These are phyloP conservation scores for Psilopsiagon aurifrons DNA, from an alignment of 2,113 vertebrate genomes.

Conservation along the genomic window DNA sequence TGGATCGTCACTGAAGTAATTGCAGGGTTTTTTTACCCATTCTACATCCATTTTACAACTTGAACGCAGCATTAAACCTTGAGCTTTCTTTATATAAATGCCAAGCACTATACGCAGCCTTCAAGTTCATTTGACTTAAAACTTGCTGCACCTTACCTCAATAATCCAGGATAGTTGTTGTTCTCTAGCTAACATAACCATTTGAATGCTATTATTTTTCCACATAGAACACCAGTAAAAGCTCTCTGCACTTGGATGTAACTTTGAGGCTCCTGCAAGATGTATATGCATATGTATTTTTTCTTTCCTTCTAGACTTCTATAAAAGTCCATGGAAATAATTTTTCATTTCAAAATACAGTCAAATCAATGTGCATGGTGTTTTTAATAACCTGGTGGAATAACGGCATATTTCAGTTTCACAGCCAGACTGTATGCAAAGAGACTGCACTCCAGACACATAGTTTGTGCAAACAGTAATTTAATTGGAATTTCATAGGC, in stretches of 20 bases:
- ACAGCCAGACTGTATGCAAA: background rate
- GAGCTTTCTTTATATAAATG: slow-evolving; percentile 66
- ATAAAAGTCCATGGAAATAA: background rate
- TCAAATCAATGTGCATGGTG: background rate
- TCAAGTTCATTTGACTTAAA: slow-evolving; percentile 10
- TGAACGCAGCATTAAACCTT: slow-evolving; percentile 72
- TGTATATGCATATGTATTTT: accelerated
- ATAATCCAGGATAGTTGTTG: background rate
- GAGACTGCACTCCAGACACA: background rate
- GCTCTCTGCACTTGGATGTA: background rate
- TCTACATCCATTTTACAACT: slow-evolving; percentile 77
- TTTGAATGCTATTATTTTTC: background rate
- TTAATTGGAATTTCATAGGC: background rate
- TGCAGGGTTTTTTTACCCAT: slow-evolving; percentile 78
- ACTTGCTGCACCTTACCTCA: slow-evolving; percentile 4
- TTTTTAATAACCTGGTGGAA: background rate
- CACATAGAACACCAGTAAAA: background rate
- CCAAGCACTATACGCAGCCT: slow-evolving; percentile 31
- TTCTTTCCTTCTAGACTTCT: background rate
- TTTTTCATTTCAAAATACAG: background rate
- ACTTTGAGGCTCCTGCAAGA: background rate
- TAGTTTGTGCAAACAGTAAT: background rate
- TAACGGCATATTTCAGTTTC: background rate
- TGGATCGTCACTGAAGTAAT: slow-evolving; percentile 86
- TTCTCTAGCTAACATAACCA: background rate